Evolutionary conservation across 2,797 vertebrate species (phyloP), one percentile per base, ranked within the genome.

Genomic region (Pipistrellus nathusii): DNA sequence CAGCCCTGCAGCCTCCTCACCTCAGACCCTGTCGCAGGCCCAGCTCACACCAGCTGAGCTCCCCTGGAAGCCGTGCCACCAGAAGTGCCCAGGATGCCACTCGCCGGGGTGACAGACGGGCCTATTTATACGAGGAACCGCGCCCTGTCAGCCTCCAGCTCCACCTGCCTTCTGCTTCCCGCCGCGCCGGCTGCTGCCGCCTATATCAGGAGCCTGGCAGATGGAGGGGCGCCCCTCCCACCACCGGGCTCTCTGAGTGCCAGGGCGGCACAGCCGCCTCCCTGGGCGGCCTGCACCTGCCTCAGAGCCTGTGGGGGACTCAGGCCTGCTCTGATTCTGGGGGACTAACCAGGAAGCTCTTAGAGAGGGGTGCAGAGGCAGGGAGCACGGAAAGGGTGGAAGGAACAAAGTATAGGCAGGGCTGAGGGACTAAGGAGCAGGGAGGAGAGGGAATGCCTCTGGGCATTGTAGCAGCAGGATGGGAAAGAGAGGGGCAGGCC

Each of bases 161-260:
- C 82, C 32, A 38, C 76, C 41, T 82, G 90, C 96, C 95, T 95
- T 94, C 97, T 96, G 96, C 64, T 94, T 69, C 84, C 80, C 2
- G 7, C 44, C 30, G 0, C 27, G 0, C 27, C 44, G 46, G 77
- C 78, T 80, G 91, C 82, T 2, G 32, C 81, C 17, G 90, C 88
- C 97, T 97, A 95, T 90, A 93, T 95, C 68, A 75, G 96, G 95
- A 95, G 88, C 41, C 30, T 5, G 68, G 88, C 97, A 97, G 96
- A 97, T 95, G 95, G 97, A 81, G 41, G 94, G 68, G 5, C 35
- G 0, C 91, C 93, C 78, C 72, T 68, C 94, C 78, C 32, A 35
- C 4, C 6, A 46, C 82, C 62, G 21, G 3, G 85, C 48, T 55
- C 77, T 11, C 62, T n/a, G 21, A 1, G 71, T 48, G 88, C 83